A percentile compares a stretch with the other conserved stretches of the same genome.
Conservation (phyloP, 2,113 vertebrate species). For the Nesoenas mayeri region DNA sequence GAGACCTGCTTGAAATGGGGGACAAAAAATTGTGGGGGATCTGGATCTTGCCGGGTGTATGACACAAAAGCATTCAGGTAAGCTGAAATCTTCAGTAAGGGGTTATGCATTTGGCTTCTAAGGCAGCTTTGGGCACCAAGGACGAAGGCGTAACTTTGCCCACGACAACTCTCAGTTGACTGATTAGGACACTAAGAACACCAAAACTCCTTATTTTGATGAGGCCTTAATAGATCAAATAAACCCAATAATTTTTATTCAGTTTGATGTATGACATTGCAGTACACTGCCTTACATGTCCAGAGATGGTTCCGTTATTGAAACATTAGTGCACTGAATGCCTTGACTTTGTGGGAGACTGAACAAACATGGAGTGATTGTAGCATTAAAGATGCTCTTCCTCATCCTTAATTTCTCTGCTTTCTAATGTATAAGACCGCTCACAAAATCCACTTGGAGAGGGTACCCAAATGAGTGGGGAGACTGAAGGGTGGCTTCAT, state of each 20-base stretch:
- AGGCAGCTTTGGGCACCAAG: background rate
- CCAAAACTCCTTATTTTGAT: background rate
- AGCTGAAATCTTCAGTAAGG: background rate
- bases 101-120: background rate
- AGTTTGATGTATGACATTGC: background rate
- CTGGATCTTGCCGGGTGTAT: constrained; percentile 89
- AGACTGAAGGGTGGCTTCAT: no score
- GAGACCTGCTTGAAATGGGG: constrained; percentile 94
- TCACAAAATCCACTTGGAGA: background rate
- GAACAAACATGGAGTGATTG: fast-evolving
- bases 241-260: background rate
- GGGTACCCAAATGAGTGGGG: no score
- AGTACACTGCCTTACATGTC: background rate
- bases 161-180: background rate
- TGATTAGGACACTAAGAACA: background rate
- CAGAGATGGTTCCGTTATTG: background rate
- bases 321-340: background rate
- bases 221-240: background rate
- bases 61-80: constrained; percentile 88
- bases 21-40: constrained; percentile 81
- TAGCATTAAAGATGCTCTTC: background rate
- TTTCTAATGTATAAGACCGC: background rate
- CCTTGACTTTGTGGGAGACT: background rate
- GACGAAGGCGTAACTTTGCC: background rate
- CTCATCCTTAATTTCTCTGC: background rate